Percentiles rank a stretch among this genome's conserved stretches.
These are phyloP conservation scores for Adineta ricciae DNA, from an alignment of 2,888 invertebrate genomes.

Conservation along the genomic window DNA sequence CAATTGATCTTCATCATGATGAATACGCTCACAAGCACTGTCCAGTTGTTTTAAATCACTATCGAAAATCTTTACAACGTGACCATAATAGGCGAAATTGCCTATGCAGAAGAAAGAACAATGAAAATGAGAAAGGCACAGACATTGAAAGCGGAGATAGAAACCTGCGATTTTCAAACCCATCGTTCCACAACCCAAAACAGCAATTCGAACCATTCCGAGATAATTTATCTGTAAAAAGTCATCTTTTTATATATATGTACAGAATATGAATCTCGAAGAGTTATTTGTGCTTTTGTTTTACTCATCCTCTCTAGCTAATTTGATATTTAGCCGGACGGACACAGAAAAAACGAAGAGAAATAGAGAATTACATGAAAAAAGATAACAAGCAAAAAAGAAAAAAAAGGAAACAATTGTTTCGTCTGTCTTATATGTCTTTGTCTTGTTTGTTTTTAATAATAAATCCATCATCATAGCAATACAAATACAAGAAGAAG, in stretches of 20 bases:
- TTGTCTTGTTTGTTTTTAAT: not conserved
- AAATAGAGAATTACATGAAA: conserved; percentile 1
- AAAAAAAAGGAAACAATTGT: not conserved
- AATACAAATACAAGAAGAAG: not conserved
- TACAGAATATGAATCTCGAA: not conserved
- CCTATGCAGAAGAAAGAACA: conserved; percentile 40
- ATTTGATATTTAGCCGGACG: not conserved
- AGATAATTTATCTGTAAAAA: conserved; percentile 37
- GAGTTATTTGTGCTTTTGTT: not conserved
- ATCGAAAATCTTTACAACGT: conserved; percentile 51
- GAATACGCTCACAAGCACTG: conserved; percentile 44
- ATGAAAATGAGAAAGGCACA: not conserved
- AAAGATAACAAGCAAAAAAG: not conserved
- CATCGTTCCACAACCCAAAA: conserved; percentile 50
- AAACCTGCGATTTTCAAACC: conserved; percentile 51
- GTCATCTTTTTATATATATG: not conserved
- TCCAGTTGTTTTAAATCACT: conserved; percentile 43
- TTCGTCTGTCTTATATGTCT: not conserved
- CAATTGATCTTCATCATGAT: conserved; percentile 48
- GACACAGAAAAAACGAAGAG: not conserved
- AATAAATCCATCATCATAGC: not conserved
- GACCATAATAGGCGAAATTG: conserved; percentile 51
- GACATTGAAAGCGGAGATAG: not conserved
- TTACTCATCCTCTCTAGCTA: not conserved
- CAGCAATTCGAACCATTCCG: conserved; percentile 48